These are phyloP conservation scores for Microctonus hyperodae DNA, from an alignment of 2,888 invertebrate species.

Conservation along the genomic window DNA sequence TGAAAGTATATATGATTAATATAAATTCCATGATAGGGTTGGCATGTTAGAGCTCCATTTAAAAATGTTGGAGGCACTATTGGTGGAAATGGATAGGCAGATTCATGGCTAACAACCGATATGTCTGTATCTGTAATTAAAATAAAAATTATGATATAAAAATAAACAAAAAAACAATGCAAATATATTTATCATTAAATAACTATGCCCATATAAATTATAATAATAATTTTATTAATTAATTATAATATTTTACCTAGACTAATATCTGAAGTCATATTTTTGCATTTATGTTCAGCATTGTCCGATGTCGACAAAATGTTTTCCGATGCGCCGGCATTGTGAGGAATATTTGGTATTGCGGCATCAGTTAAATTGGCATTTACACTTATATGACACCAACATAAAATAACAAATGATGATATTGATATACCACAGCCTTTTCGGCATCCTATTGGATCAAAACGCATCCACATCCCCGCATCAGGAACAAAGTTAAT, in stretches of 20 bases:
- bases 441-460: conserved; percentile 58
- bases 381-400: conserved; percentile 51
- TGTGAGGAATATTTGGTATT: conserved; percentile 58
- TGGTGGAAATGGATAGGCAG: conserved; percentile 57
- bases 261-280: conserved; percentile 54
- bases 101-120: conserved; percentile 52
- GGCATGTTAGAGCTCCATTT: conserved; percentile 60
- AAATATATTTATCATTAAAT: conserved; percentile 1
- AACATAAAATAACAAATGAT: conserved; percentile 51
- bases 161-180: no score
- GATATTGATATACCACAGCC: conserved; percentile 56
- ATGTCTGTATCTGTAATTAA: conserved; percentile 49
- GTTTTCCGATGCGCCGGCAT: conserved; percentile 55
- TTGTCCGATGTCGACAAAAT: conserved; percentile 55
- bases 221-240: background rate
- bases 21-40: conserved; percentile 64
- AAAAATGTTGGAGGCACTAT: conserved; percentile 61
- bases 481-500: conserved; percentile 53
- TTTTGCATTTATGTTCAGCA: conserved; percentile 53
- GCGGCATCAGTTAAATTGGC: conserved; percentile 59
- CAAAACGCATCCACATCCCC: conserved; percentile 62
- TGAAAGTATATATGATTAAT: conserved; percentile 86
- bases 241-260: conserved; percentile 43
- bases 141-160: no score
- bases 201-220: background rate